A percentile compares a stretch with the other conserved stretches of the same genome.
Evolutionary conservation across 1,140 invertebrate species (phyloP).

Genomic region (Saccostrea cuccullata): DNA sequence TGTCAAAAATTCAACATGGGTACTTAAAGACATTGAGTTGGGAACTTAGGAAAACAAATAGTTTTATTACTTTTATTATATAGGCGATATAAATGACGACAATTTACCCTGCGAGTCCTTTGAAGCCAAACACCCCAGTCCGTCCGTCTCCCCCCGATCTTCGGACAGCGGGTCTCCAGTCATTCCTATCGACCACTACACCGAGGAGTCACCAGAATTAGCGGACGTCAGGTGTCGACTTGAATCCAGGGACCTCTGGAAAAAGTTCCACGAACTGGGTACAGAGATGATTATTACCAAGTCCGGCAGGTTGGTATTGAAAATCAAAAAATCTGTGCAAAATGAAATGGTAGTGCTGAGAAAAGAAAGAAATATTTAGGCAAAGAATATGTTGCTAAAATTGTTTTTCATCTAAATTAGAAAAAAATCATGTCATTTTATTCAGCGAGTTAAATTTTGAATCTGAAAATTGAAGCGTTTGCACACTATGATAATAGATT

Average conservation of each 20-base stretch:
- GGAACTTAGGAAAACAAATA: not conserved
- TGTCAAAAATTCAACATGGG: not conserved
- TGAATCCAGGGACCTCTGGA: slow-evolving; percentile 89
- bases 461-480: too few relatives aligned
- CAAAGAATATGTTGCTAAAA: too few relatives aligned
- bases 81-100: not conserved
- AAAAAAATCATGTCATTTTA: too few relatives aligned
- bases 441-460: too few relatives aligned
- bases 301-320: slow-evolving; percentile 92
- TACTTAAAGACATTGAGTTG: not conserved
- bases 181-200: slow-evolving; percentile 10
- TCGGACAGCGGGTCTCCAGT: not conserved
- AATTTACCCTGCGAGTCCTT: not conserved
- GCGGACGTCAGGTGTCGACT: slow-evolving; percentile 64
- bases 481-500: too few relatives aligned
- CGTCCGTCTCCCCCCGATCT: not conserved
- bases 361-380: too few relatives aligned
- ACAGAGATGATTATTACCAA: slow-evolving; percentile 99
- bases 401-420: too few relatives aligned
- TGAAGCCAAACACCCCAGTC: slow-evolving; percentile 14
- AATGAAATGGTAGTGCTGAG: too few relatives aligned
- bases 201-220: slow-evolving; percentile 39
- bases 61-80: not conserved
- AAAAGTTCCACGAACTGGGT: slow-evolving; percentile 98
- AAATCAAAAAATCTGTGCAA: too few relatives aligned